Evolutionary conservation across 2,797 vertebrate species (phyloP), one percentile per base, ranked within the genome.

Genomic region (Peromyscus nudipes): DNA sequence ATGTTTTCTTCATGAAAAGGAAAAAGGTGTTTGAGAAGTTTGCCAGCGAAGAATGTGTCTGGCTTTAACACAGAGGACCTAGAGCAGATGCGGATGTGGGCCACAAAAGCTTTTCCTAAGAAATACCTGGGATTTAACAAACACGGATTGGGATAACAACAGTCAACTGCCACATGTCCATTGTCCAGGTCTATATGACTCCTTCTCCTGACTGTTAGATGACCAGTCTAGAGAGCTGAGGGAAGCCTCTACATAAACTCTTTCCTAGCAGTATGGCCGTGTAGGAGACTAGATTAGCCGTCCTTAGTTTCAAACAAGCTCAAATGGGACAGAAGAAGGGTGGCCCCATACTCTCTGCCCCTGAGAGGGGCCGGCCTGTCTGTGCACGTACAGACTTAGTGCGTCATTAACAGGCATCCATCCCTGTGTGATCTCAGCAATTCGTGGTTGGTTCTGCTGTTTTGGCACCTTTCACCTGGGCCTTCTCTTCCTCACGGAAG

Each of bases 381-480:
- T 43, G 29, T 43, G 65, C 23, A 52, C 80, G n/a, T 12, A 77
- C 62, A 67, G 29, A 11, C 40, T 34, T n/a, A 67, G 64, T 67
- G 43, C 21, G 10, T 69, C 10, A 11, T 46, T 64, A 31, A 46
- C 49, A 46, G 81, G 64, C 49, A 75, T 60, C 65, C 34, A 25
- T 75, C 60, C 31, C 12, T 85, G 27, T 64, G 37, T 55, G 75
- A 65, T 40, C 37, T 75, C 27, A 92, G 27, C 57, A 73, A 88
- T 57, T 57, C 25, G 40, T 43, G 46, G 16, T 77, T 29, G 37
- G 34, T 40, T 77, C 49, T 83, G 55, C 6, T 75, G 8, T 91
- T 88, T 94, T 34, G 49, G 57, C 34, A 43, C 49, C 43, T 65
- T 96, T 73, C 73, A 37, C 77, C 62, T 94, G 80, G 82, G 94